A percentile compares a stretch with the other conserved stretches of the same genome.
phyloP scores from a whole-genome alignment of 2,113 vertebrate species.

The Psammodynastes pulverulentus region DNA sequence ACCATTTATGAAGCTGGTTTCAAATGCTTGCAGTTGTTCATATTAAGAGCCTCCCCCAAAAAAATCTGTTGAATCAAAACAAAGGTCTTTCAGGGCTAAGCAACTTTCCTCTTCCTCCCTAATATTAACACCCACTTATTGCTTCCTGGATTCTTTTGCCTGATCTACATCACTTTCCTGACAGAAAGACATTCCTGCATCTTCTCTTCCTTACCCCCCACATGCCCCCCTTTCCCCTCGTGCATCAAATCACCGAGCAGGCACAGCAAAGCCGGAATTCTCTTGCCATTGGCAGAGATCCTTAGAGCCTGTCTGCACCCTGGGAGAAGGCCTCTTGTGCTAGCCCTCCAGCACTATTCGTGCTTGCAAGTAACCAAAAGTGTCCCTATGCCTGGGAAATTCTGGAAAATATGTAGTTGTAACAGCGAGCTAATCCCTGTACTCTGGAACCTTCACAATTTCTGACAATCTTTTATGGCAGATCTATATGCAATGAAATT shows the following conservation, averaged over 20 bases:
- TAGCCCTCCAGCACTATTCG: neutral
- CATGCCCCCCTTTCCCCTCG: neutral
- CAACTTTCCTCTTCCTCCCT: neutral
- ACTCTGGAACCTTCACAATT: neutral
- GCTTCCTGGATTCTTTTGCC: neutral
- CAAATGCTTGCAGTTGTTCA: neutral
- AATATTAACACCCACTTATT: neutral
- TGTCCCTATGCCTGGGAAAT: neutral
- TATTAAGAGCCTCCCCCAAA: neutral
- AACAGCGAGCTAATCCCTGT: neutral
- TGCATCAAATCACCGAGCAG: neutral
- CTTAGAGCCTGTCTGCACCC: neutral
- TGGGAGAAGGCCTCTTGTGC: neutral
- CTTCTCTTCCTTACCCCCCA: accelerated
- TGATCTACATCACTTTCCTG: neutral
- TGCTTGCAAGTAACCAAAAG: neutral
- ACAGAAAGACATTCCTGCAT: neutral
- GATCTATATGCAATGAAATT: neutral
- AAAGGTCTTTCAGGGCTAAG: neutral
- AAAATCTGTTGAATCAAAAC: neutral
- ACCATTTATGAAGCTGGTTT: neutral
- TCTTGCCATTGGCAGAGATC: neutral
- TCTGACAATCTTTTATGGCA: neutral
- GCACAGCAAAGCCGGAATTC: neutral
- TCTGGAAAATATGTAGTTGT: neutral